A percentile compares a stretch with the other conserved stretches of the same genome.
Evolutionary conservation across 2,797 vertebrate genomes (phyloP).

Genomic region (Alectoris magna): DNA sequence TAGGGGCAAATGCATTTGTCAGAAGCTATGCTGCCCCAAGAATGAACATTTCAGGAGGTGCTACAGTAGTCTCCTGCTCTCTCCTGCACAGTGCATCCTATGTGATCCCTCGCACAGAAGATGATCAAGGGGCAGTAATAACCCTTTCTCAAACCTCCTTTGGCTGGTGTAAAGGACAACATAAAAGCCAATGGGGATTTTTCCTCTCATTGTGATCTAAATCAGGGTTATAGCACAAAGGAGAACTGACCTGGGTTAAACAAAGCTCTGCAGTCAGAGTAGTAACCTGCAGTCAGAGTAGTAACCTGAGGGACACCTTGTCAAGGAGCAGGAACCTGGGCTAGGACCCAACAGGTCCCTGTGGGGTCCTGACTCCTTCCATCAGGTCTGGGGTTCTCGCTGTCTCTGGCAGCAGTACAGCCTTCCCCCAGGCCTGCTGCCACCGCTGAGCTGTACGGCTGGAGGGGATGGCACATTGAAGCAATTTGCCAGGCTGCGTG

Average conservation of each 20-base stretch:
- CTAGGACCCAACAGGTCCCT: background rate
- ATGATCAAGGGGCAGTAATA: background rate
- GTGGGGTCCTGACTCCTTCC: background rate
- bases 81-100: background rate
- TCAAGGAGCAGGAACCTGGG: background rate
- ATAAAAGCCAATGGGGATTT: background rate
- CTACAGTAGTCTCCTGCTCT: background rate
- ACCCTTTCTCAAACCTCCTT: background rate
- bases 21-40: background rate
- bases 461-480: conserved; percentile 56
- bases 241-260: background rate
- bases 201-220: background rate
- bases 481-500: conserved; percentile 67
- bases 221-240: background rate
- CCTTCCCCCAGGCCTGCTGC: background rate
- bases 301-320: background rate
- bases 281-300: background rate
- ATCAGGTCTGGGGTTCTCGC: background rate
- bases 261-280: background rate
- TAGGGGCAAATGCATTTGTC: background rate
- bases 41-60: background rate
- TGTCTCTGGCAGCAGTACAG: background rate
- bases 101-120: background rate
- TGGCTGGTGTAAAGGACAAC: background rate
- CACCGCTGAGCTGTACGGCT: background rate